Evolutionary conservation across 2,888 invertebrate species (phyloP), one percentile per base, ranked within the genome.

Genomic region (Xestia ashworthii): DNA sequence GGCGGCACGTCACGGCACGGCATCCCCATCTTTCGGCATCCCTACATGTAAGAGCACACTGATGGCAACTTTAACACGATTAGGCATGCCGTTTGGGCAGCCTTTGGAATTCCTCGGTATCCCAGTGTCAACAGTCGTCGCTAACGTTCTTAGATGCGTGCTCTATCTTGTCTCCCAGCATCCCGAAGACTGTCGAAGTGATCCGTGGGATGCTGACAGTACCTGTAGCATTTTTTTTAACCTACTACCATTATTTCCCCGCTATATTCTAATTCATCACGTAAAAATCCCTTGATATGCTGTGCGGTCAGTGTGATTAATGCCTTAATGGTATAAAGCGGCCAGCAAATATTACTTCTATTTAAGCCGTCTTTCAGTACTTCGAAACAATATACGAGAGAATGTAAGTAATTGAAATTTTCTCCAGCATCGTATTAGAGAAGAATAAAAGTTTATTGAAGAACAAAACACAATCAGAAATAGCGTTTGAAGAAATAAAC

Each of bases 331-430:
- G 44, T 65, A 6, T 65, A n/a, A 32, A 67, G 46, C n/a, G 46
- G 38, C 14, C 19, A 53, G 53, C 65, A 64, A 65, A 60, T 65
- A 73, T 55, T 50, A 65, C 53, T 68, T 68, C 19, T 48, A 67
- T 62, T 41, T 32, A 48, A 44, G 25, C 41, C n/a, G 32, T 25
- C 50, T n/a, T 66, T 53, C 44, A 44, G 46, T 67, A 78, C 32
- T 70, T 32, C 12, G 9, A 25, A 78, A 44, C 44, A 58, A 60
- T 46, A n/a, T 5, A 46, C 14, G 53, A 25, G 53, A 41, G 46
- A 25, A 38, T 19, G 53, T 55, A 41, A 44, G 50, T 68, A 53
- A 67, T 76, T 68, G 44, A 76, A 76, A 5, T 50, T 67, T 66
- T 67, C 48, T 22, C 11, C 16, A 16, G 19, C 19, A 32, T 44